Percentiles rank a stretch among this genome's conserved stretches.
phyloP scores from a whole-genome alignment of 2,888 invertebrate genomes.

The Fabriciana adippe region DNA sequence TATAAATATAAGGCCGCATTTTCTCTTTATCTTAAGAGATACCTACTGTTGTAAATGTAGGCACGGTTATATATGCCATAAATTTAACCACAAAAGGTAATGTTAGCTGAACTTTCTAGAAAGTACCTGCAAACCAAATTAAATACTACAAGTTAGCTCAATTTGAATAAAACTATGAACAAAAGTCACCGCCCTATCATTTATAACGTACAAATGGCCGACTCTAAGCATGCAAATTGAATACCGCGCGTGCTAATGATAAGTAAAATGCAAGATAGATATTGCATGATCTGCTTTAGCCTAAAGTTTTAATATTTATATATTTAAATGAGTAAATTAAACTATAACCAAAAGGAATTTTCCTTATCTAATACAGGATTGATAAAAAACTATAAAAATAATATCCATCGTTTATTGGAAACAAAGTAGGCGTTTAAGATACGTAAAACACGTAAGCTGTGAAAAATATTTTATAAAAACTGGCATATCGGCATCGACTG shows the following conservation, averaged over 20 bases:
- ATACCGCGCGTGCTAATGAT: slow-evolving; percentile 40
- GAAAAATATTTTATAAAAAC: no score
- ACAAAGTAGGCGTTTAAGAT: no score
- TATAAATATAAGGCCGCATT: not conserved
- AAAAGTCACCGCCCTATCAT: slow-evolving; percentile 58
- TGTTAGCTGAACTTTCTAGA: slow-evolving; percentile 25
- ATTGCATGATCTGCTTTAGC: not conserved
- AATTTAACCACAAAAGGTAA: slow-evolving; percentile 21
- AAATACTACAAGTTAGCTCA: slow-evolving; percentile 7
- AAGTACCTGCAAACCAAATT: slow-evolving; percentile 14
- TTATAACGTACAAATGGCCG: slow-evolving; percentile 46
- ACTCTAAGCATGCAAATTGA: slow-evolving; percentile 58
- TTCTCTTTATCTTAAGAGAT: not conserved
- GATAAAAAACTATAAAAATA: no score
- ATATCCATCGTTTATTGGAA: no score
- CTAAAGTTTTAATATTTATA: no score
- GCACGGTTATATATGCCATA: slow-evolving; percentile 5
- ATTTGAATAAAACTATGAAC: slow-evolving; percentile 42
- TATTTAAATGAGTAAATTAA: no score
- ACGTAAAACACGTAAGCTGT: no score
- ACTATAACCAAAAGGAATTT: no score
- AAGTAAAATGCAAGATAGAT: slow-evolving; percentile 18
- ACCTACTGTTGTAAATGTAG: not conserved
- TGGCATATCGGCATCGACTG: no score
- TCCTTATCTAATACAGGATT: no score